A percentile compares a stretch with the other conserved stretches of the same genome.
Conservation (phyloP, 2,888 invertebrate genomes). For the Leptinotarsa peninsularis region DNA sequence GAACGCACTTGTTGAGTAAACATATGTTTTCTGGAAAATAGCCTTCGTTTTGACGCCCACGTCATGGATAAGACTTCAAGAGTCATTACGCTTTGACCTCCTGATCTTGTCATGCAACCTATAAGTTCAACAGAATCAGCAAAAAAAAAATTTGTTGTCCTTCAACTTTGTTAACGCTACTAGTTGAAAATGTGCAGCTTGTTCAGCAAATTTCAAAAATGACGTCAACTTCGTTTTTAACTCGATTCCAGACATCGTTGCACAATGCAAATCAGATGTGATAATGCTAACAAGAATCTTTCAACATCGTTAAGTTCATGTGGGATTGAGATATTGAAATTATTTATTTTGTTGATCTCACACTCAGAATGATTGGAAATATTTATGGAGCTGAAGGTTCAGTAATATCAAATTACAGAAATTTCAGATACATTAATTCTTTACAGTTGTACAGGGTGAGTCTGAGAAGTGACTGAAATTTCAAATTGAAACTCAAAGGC, state of each 20-base stretch:
- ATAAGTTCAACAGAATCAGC: conserved; percentile 7
- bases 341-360: conserved; percentile 3
- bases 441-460: no score
- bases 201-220: conserved; percentile 1
- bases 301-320: background rate
- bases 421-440: no score
- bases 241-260: background rate
- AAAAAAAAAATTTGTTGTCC: conserved; percentile 13
- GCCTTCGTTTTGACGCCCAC: background rate
- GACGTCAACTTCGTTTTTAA: conserved; percentile 4
- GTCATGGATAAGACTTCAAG: background rate
- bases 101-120: conserved; percentile 1
- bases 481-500: no score
- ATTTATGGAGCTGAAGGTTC: background rate
- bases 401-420: no score
- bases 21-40: no score
- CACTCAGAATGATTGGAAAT: background rate
- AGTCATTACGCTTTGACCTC: conserved; percentile 10
- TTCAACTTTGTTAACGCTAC: conserved; percentile 22
- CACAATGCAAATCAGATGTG: conserved; percentile 1
- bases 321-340: conserved; percentile 1
- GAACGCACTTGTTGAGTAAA: no score
- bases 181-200: background rate
- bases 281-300: conserved; percentile 5
- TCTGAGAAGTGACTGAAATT: no score